Conservation (phyloP, 2,888 invertebrate genomes). For the Pteria penguin region DNA sequence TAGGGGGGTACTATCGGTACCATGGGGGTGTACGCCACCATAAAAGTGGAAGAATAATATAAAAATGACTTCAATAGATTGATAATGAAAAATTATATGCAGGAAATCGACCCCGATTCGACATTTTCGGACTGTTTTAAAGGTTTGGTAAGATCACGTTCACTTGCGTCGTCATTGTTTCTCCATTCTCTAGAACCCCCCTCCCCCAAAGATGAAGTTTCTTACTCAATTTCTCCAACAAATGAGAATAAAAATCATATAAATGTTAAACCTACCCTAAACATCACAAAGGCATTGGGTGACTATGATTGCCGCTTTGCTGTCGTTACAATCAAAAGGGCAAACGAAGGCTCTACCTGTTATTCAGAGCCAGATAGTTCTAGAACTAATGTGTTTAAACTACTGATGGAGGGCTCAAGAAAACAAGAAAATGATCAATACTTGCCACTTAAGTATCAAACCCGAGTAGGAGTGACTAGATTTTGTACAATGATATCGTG, state of each 20-base stretch:
- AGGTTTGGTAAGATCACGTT: neutral
- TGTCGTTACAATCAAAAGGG: neutral
- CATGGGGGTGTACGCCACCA: no score
- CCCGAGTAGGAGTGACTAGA: neutral
- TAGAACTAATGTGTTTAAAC: neutral
- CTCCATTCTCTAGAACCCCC: neutral
- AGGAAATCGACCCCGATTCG: no score
- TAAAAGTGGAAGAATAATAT: no score
- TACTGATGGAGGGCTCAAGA: neutral
- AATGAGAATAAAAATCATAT: neutral
- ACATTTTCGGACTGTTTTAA: no score
- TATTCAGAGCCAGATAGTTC: neutral
- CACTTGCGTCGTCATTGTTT: neutral
- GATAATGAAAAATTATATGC: no score
- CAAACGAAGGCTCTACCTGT: neutral
- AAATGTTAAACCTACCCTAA: slow-evolving; percentile 1
- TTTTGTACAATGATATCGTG: neutral
- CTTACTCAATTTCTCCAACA: neutral
- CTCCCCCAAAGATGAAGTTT: slow-evolving; percentile 3
- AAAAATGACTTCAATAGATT: no score
- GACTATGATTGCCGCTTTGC: neutral
- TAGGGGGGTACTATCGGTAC: no score
- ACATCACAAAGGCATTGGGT: neutral
- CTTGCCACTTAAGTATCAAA: neutral
- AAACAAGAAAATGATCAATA: neutral